Evolutionary conservation across 2,888 invertebrate genomes (phyloP).

Genomic region (Euclidia mi): DNA sequence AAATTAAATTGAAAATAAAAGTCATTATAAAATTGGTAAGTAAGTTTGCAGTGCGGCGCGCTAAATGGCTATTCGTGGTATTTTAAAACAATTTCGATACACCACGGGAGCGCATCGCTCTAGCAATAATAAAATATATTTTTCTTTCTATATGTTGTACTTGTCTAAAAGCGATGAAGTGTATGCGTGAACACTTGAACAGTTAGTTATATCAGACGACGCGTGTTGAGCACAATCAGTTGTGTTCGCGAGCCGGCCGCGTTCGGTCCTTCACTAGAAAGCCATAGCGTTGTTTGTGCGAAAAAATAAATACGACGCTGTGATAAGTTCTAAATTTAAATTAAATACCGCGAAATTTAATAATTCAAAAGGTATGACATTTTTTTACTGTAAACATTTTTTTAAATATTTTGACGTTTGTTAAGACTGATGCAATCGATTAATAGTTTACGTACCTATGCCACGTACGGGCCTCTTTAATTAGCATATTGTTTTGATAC

Average conservation of each 20-base stretch:
- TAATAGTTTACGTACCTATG: conserved; percentile 6
- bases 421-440: conserved; percentile 11
- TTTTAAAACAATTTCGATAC: too few species aligned
- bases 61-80: too few species aligned
- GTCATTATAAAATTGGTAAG: too few species aligned
- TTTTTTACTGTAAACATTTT: not conserved
- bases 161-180: conserved; percentile 22
- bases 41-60: too few species aligned
- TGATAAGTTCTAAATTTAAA: conserved; percentile 2
- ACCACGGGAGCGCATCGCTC: too few species aligned
- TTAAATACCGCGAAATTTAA: not conserved
- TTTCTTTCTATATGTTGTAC: not conserved
- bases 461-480: conserved; percentile 2
- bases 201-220: conserved; percentile 33
- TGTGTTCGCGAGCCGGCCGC: conserved; percentile 28
- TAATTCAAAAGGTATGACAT: not conserved
- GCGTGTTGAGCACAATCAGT: conserved; percentile 28
- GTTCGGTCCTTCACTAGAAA: conserved; percentile 15
- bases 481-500: not conserved
- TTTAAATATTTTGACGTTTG: conserved; percentile 1
- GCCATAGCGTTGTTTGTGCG: not conserved
- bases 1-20: too few species aligned
- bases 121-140: too few species aligned
- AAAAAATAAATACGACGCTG: not conserved
- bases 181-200: conserved; percentile 11